Conservation (phyloP, 2,888 invertebrate species). For the Eupithecia subumbrata region DNA sequence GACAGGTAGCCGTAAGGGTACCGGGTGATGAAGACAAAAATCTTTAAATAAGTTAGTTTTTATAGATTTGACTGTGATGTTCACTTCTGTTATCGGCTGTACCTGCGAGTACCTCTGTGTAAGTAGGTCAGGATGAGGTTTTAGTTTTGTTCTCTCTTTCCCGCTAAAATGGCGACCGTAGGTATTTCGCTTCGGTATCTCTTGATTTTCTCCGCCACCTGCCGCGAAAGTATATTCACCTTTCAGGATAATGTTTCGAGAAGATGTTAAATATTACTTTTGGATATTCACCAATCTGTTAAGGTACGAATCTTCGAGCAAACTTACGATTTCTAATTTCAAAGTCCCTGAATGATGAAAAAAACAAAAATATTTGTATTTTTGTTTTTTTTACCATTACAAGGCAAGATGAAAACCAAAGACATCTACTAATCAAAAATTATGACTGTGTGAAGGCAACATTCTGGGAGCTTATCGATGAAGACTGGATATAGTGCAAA, state of each 20-base stretch:
- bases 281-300: neutral
- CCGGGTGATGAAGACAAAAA: no score
- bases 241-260: neutral
- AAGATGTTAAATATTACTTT: neutral
- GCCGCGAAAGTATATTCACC: neutral
- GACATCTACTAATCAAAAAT: no score
- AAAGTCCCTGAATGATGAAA: neutral
- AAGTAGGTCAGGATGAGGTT: constrained; percentile 7
- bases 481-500: no score
- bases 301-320: neutral
- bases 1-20: no score
- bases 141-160: neutral
- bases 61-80: neutral
- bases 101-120: neutral
- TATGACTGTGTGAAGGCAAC: no score
- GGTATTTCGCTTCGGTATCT: neutral
- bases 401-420: no score
- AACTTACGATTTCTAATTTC: neutral
- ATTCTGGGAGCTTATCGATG: no score
- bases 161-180: neutral
- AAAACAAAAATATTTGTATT: no score
- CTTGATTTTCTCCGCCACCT: neutral
- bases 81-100: neutral
- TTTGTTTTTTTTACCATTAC: no score
- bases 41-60: neutral